Base-by-base conservation (phyloP, 30 jellyfish, hydroid and myxozoan species). In the Hydractinia echinata region DNA sequence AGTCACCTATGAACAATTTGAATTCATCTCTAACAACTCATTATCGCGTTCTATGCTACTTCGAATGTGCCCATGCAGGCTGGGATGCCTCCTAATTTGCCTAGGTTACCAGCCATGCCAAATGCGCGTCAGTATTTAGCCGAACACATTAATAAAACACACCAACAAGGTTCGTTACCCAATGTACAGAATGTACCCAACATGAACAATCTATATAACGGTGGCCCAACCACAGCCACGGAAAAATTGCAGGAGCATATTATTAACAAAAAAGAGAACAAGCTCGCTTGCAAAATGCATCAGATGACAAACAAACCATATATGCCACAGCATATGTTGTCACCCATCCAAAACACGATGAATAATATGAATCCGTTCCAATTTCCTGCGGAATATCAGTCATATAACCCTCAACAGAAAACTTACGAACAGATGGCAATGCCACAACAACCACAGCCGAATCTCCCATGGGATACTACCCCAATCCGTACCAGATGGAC, bases 171-270 rank as follows among this genome's bases (percentile, higher is more conserved):
- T 30, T 30, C 44, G 44, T 30, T 30, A 30, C 51, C 83, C 13
- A 74, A 49, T 18, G 13, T 74, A 58, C 69, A 53, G 6, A 74
- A 74, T 49, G 54, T 74, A 58, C 62, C 66, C 15, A 58, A 74
- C 66, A 74, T 74, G 83, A 21, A 52, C 20, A 74, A 74, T 74
- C 83, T 67, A 9, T 74, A 74, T 74, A 58, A 48, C 39, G 44
- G 66, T 9, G 54, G 54, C 54, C 62, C 83, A 4, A n/a, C 83
- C 83, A n/a, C 19, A 44, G 16, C 68, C 83, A 49, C 58, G 61
- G 83, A 74, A 49, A 74, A 74, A 4, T 58, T 74, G 13, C 83
- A 74, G 54, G 83, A 74, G 66, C 83, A 50, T 58, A 30, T 74
- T 48, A 52, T 49, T n/a, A 74, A 74, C 51, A 54, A 58, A 8